phyloP scores from a whole-genome alignment of 2,797 vertebrate species.

The Chromobotia macracanthus region DNA sequence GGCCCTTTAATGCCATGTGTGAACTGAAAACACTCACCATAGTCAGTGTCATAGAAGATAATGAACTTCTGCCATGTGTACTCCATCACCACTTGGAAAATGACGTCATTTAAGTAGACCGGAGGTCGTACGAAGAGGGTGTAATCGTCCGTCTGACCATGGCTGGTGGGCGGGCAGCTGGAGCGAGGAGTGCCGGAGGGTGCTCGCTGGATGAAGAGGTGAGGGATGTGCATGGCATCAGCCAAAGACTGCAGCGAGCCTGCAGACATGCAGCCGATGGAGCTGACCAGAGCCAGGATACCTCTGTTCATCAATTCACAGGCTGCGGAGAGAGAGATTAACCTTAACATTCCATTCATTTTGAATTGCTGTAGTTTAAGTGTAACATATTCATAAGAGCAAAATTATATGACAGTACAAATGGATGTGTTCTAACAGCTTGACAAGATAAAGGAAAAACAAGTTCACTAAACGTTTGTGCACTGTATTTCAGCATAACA shows the following conservation, averaged over 20 bases:
- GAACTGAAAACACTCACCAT: slow-evolving; percentile 80
- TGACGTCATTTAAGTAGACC: slow-evolving; percentile 96
- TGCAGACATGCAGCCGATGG: slow-evolving; percentile 94
- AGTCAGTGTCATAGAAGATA: slow-evolving; percentile 95
- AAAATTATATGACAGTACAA: too few relatives aligned
- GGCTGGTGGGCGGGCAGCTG: slow-evolving; percentile 85
- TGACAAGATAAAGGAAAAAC: neutral
- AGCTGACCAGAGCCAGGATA: slow-evolving; percentile 96
- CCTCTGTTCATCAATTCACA: slow-evolving; percentile 99
- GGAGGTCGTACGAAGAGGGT: slow-evolving; percentile 93
- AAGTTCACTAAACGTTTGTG: too few relatives aligned
- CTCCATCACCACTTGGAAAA: slow-evolving; percentile 92
- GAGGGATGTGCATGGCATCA: slow-evolving; percentile 98
- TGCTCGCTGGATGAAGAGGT: slow-evolving; percentile 94
- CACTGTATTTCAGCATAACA: too few relatives aligned
- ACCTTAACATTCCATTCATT: slow-evolving; percentile 35
- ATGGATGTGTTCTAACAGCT: neutral
- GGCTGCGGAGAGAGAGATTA: slow-evolving; percentile 73
- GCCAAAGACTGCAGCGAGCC: slow-evolving; percentile 92
- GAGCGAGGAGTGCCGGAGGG: slow-evolving; percentile 88
- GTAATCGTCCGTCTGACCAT: slow-evolving; percentile 87
- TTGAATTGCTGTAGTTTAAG: slow-evolving; percentile 17
- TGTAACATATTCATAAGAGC: too few relatives aligned
- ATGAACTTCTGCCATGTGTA: slow-evolving; percentile 99
- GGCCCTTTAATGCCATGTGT: slow-evolving; percentile 8